A percentile compares a stretch with the other conserved stretches of the same genome.
phyloP scores from a whole-genome alignment of 2,888 invertebrate genomes.

The Dasysyrphus tricinctus region DNA sequence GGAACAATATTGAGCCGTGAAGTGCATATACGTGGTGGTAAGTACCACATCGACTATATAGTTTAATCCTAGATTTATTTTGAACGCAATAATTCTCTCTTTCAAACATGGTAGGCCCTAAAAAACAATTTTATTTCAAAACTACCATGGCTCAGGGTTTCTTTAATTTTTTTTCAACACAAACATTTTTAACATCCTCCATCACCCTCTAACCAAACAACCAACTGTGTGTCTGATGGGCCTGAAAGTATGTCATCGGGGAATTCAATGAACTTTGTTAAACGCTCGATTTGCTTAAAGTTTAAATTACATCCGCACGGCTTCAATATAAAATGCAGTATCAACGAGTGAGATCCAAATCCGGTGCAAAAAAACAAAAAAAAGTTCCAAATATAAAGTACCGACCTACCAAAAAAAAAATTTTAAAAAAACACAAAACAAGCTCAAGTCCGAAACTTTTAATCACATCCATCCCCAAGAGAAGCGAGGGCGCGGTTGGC shows the following conservation, averaged over 20 bases:
- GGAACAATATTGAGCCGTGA: conserved; percentile 92
- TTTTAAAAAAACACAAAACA: conserved; percentile 20
- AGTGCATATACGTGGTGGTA: conserved; percentile 95
- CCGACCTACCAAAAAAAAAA: background rate
- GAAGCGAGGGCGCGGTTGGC: background rate
- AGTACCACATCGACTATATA: conserved; percentile 79
- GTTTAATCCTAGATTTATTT: conserved; percentile 27
- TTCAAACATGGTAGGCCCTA: background rate
- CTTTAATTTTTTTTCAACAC: conserved; percentile 1
- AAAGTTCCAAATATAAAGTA: conserved; percentile 1
- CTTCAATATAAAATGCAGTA: conserved; percentile 32
- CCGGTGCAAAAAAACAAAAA: background rate
- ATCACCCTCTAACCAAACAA: background rate
- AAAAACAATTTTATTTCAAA: background rate
- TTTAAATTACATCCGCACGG: conserved; percentile 71
- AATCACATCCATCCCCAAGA: conserved; percentile 63
- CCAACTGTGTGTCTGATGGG: background rate
- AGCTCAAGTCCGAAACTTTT: conserved; percentile 60
- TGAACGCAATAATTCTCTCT: background rate
- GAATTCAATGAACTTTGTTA: conserved; percentile 52
- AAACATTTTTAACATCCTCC: conserved; percentile 7
- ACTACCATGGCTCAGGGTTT: background rate
- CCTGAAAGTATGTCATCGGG: conserved; percentile 59
- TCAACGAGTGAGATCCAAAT: conserved; percentile 36
- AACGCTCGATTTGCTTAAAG: conserved; percentile 63